These are phyloP conservation scores for Antennarius maculatus DNA, from an alignment of 2,797 vertebrate species.

Conservation along the genomic window DNA sequence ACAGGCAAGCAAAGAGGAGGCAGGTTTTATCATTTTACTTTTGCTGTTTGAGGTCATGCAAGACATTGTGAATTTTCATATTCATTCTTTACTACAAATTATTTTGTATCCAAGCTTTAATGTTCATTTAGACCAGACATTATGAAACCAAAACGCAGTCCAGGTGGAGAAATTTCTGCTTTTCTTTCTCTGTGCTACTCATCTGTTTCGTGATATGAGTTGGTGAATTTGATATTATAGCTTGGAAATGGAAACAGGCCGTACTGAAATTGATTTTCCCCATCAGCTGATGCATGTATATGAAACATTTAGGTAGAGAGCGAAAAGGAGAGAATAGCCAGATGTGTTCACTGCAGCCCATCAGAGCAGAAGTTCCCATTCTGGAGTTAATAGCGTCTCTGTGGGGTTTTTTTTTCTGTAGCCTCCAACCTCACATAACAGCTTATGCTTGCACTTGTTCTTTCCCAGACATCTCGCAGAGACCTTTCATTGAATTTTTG, in stretches of 20 bases:
- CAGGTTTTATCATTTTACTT: constrained; percentile 15
- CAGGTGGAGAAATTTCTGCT: constrained; percentile 47
- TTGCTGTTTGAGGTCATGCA: not conserved
- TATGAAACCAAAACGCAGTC: constrained; percentile 27
- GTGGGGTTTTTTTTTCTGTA: constrained; percentile 16
- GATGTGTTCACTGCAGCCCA: constrained; percentile 65
- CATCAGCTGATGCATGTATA: constrained; percentile 23
- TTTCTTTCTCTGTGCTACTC: constrained; percentile 38
- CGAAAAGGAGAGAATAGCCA: constrained; percentile 44
- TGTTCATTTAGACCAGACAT: not conserved
- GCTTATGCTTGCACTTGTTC: constrained; percentile 7
- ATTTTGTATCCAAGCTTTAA: not conserved
- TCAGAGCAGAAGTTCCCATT: constrained; percentile 60
- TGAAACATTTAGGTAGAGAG: constrained; percentile 23
- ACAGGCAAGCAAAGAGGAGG: constrained; percentile 22
- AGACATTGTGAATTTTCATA: not conserved
- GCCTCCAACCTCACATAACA: constrained; percentile 17
- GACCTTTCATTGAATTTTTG: constrained; percentile 4
- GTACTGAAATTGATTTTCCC: constrained; percentile 45
- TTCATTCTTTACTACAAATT: not conserved
- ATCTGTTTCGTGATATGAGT: constrained; percentile 21
- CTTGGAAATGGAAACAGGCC: constrained; percentile 15
- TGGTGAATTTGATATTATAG: constrained; percentile 44
- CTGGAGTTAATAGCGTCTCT: constrained; percentile 48
- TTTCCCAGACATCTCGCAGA: constrained; percentile 14